phyloP scores from a whole-genome alignment of 2,797 vertebrate genomes.

The Ambastaia sidthimunki region DNA sequence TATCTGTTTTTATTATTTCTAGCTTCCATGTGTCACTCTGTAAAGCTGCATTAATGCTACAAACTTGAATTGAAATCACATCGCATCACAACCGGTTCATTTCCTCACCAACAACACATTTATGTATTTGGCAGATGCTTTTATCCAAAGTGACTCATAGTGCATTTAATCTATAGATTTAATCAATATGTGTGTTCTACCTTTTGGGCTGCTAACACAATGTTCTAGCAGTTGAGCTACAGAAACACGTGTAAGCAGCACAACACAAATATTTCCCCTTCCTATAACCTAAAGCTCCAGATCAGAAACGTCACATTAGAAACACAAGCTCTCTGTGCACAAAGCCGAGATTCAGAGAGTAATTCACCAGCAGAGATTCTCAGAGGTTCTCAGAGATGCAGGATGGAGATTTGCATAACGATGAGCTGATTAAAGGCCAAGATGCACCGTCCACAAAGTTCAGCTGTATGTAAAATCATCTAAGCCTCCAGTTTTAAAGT shows the following conservation, averaged over 20 bases:
- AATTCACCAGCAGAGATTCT: slow-evolving; percentile 31
- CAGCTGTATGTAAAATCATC: slow-evolving; percentile 14
- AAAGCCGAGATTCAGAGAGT: neutral
- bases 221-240: no score
- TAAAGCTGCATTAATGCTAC: no score
- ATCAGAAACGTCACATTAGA: neutral
- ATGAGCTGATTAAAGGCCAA: slow-evolving; percentile 49
- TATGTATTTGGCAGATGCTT: no score
- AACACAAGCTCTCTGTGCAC: neutral
- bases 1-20: no score
- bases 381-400: slow-evolving; percentile 25
- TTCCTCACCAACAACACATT: no score
- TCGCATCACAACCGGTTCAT: no score
- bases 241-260: neutral
- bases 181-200: no score
- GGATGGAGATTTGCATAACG: slow-evolving; percentile 35
- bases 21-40: no score
- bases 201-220: no score
- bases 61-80: no score
- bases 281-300: neutral
- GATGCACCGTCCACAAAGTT: neutral
- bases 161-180: no score
- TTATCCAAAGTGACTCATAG: no score
- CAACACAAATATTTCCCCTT: neutral
- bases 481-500: neutral